A percentile compares a stretch with the other conserved stretches of the same genome.
Conservation (phyloP, 2,888 invertebrate genomes). For the Drosophila maculinotata region DNA sequence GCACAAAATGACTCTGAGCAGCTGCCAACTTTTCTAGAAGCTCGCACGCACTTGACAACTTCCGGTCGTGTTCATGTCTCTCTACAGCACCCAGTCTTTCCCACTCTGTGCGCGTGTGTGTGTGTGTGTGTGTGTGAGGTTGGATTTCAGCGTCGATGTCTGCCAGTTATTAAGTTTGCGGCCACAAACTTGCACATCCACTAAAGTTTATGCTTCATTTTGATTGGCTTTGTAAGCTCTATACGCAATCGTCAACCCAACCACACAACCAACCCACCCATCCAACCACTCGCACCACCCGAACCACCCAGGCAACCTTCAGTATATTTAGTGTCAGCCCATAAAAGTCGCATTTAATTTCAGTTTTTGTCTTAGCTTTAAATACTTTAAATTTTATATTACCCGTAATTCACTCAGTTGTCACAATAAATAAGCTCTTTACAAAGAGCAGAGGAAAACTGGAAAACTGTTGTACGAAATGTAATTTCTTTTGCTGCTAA, state of each 20-base stretch:
- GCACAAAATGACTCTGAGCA: conserved; percentile 41
- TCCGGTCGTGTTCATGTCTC: conserved; percentile 39
- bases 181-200: conserved; percentile 64
- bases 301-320: background rate
- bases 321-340: background rate
- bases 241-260: too few species aligned
- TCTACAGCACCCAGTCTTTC: background rate
- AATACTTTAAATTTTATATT: background rate
- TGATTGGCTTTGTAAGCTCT: conserved; percentile 51
- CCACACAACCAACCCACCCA: background rate
- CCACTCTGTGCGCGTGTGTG: conserved; percentile 5
- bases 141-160: conserved; percentile 29
- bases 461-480: too few species aligned
- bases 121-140: conserved; percentile 8
- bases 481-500: too few species aligned
- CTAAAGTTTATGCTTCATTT: conserved; percentile 58
- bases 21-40: conserved; percentile 48
- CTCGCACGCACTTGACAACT: conserved; percentile 57
- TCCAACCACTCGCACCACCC: background rate
- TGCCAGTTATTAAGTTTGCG: conserved; percentile 68
- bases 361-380: conserved; percentile 4
- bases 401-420: background rate
- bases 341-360: conserved; percentile 4
- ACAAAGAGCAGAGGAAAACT: too few species aligned
- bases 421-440: background rate